These are phyloP conservation scores for Thermophis baileyi DNA, from an alignment of 2,113 vertebrate genomes.

Conservation along the genomic window DNA sequence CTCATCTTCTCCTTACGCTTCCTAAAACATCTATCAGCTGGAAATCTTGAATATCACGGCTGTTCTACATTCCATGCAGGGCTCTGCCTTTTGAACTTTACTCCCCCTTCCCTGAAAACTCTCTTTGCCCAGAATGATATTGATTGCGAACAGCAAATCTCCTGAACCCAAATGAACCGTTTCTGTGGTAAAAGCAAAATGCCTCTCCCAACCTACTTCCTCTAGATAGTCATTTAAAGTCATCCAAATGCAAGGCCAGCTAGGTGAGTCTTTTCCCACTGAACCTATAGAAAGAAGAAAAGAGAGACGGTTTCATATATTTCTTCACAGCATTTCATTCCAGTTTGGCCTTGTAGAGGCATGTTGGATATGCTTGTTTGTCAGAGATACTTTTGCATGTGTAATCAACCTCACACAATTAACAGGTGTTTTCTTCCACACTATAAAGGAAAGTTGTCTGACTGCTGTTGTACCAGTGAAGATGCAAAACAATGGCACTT, in stretches of 20 bases:
- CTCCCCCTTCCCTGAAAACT: background rate
- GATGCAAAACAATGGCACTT: background rate
- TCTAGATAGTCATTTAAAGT: background rate
- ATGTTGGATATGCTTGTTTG: conserved; percentile 1
- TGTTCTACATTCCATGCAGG: too few species aligned
- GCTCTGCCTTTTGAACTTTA: background rate
- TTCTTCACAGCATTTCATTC: background rate
- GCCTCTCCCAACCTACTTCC: background rate
- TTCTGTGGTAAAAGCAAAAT: background rate
- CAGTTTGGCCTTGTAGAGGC: fast-evolving
- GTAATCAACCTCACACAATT: background rate
- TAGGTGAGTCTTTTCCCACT: background rate
- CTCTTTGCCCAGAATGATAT: background rate
- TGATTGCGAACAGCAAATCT: background rate
- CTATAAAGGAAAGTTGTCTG: background rate
- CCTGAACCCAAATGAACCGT: background rate
- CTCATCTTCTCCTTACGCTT: too few species aligned
- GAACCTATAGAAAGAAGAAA: background rate
- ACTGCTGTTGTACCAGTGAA: background rate
- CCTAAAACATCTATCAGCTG: background rate
- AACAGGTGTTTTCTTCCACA: background rate
- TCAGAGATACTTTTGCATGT: fast-evolving
- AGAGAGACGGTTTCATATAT: background rate
- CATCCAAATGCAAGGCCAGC: background rate
- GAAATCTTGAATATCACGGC: background rate